phyloP scores from a whole-genome alignment of 1,140 invertebrate species.

The Polyergus mexicanus region DNA sequence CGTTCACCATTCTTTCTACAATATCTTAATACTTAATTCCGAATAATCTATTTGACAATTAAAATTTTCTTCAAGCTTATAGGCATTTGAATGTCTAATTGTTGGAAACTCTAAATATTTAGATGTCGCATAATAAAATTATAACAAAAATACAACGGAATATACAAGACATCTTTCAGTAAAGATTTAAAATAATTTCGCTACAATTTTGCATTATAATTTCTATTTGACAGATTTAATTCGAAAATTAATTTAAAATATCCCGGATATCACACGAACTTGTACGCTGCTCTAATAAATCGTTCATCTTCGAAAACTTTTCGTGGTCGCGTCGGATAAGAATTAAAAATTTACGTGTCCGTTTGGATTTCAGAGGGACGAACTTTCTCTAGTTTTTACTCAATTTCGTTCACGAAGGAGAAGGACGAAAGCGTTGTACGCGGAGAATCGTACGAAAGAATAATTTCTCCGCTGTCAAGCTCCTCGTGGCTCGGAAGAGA shows the following conservation, averaged over 20 bases:
- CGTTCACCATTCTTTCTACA: not conserved
- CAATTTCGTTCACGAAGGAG: not conserved
- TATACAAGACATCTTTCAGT: not conserved
- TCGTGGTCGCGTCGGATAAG: not conserved
- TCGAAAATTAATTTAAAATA: not conserved
- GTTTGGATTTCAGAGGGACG: slow-evolving; percentile 23
- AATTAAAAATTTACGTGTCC: slow-evolving; percentile 29
- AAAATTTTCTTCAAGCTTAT: not conserved
- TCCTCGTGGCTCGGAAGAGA: slow-evolving; percentile 52
- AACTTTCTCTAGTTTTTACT: slow-evolving; percentile 45
- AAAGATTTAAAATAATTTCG: not conserved
- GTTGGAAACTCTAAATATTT: not conserved
- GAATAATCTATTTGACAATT: not conserved
- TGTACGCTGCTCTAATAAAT: slow-evolving; percentile 4
- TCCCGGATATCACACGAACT: not conserved
- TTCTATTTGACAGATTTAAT: not conserved
- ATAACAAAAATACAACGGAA: not conserved
- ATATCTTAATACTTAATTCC: slow-evolving; percentile 3
- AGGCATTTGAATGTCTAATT: not conserved
- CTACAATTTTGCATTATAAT: not conserved
- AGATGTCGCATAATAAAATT: not conserved
- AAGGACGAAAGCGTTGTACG: slow-evolving; percentile 16
- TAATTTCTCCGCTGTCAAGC: slow-evolving; percentile 49
- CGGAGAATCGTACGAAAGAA: slow-evolving; percentile 46
- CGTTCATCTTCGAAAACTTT: slow-evolving; percentile 10